A percentile compares a stretch with the other conserved stretches of the same genome.
phyloP scores from a whole-genome alignment of 1,140 invertebrate species.

The Drosophila pallidifrons region DNA sequence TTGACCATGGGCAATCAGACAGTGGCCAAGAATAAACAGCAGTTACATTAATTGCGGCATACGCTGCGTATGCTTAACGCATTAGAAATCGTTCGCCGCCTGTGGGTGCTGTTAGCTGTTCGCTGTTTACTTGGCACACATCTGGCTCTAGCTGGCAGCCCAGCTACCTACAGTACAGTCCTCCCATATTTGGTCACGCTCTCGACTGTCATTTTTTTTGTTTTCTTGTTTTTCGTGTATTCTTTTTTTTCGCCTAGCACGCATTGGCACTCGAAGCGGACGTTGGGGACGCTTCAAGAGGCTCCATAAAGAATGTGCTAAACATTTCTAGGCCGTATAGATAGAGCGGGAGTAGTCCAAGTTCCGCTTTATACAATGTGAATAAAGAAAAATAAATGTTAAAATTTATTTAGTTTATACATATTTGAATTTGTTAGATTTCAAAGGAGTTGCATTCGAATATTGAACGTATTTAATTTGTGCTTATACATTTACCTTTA shows the following conservation, averaged over 20 bases:
- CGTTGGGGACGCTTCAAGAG: slow-evolving; percentile 59
- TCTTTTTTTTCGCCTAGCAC: slow-evolving; percentile 57
- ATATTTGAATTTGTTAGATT: too few relatives aligned
- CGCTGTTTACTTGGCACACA: slow-evolving; percentile 40
- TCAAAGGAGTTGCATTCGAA: too few relatives aligned
- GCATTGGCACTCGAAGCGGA: slow-evolving; percentile 64
- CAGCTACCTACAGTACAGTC: slow-evolving; percentile 23
- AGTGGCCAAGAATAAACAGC: slow-evolving; percentile 21
- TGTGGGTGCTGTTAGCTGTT: slow-evolving; percentile 16
- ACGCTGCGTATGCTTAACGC: slow-evolving; percentile 65
- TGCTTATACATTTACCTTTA: too few relatives aligned
- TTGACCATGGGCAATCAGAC: slow-evolving; percentile 17
- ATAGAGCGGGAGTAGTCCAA: slow-evolving; percentile 8
- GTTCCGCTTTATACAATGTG: background rate
- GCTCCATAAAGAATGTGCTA: slow-evolving; percentile 50
- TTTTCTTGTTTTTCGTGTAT: slow-evolving; percentile 1
- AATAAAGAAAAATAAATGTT: background rate
- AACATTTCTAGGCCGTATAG: slow-evolving; percentile 16
- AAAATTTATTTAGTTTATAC: too few relatives aligned
- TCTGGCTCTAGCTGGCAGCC: slow-evolving; percentile 8
- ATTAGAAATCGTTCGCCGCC: slow-evolving; percentile 14
- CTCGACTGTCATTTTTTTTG: slow-evolving; percentile 17
- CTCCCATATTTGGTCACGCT: slow-evolving; percentile 46
- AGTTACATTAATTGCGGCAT: slow-evolving; percentile 39
- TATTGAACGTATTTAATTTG: too few relatives aligned